phyloP scores from a whole-genome alignment of 2,888 invertebrate species.

The Mythimna loreyi region DNA sequence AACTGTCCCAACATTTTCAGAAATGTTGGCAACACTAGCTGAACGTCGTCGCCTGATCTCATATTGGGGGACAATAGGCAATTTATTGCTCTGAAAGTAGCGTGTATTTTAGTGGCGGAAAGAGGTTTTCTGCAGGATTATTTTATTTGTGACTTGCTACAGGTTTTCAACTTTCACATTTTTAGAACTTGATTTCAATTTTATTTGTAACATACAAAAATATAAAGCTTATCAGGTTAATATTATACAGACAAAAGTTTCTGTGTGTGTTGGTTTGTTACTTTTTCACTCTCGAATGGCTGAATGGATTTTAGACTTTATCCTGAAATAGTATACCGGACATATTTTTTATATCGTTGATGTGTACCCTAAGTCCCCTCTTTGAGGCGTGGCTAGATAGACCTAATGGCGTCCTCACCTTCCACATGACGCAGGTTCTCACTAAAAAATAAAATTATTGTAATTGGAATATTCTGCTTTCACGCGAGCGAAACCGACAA shows the following conservation, averaged over 20 bases:
- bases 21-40: constrained; percentile 30
- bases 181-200: not conserved
- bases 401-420: no score
- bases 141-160: constrained; percentile 50
- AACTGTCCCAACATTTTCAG: constrained; percentile 22
- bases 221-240: not conserved
- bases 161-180: constrained; percentile 23
- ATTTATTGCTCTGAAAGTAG: constrained; percentile 69
- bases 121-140: constrained; percentile 61
- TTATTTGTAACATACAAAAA: not conserved
- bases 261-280: not conserved
- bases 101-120: constrained; percentile 66
- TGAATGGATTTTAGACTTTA: not conserved
- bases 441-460: no score
- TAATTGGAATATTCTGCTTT: no score
- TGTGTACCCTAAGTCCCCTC: no score
- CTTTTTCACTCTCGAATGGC: not conserved
- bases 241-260: not conserved
- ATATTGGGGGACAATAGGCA: constrained; percentile 70
- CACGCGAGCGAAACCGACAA: no score
- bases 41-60: constrained; percentile 57
- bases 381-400: no score
- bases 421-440: no score
- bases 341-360: no score
- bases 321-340: no score